Base-by-base conservation (phyloP, 2,888 invertebrate species). In the Dione juno region DNA sequence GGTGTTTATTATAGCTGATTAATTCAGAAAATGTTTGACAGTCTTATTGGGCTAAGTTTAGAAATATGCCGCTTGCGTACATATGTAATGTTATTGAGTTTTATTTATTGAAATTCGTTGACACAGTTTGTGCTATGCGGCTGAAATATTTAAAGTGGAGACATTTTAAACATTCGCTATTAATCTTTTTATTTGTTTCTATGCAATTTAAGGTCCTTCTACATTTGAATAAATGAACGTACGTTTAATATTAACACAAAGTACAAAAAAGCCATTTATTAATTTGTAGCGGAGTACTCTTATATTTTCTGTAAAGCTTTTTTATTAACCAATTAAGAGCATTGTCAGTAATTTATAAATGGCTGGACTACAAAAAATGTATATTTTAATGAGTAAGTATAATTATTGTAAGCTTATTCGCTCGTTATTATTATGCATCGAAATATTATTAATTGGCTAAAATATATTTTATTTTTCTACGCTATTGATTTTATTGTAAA, bases 341-440 rank as follows among this genome's bases (percentile, higher is more conserved):
- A 69, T 67, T 64, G 67, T 69, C 58, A 67, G 72, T 68, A 61
- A 73, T 67, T 73, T 66, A 73, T 76, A 72, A 73, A 76, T 73
- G 73, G 67, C 53, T 61, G 63, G 61, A 21, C 68, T 66, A 65
- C 54, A 64, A 71, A 72, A 75, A 74, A 75, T 72, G 67, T 61
- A 61, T 66, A 66, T 69, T 72, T 74, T 77, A 76, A 77, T 76
- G 76, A 76, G 76, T 16, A 14, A 19, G 1, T 76, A 70, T 76
- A 72, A 75, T 75, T 74, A 72, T 74, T 74, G 71, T 43, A 65
- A 40, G 68, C 53, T 68, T 71, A 71, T 75, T 67, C 66, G 53
- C 63, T 71, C 68, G 67, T 72, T 70, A 65, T 70, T 66, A 69
- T 63, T 54, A 16, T 16, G 16, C 10, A 53, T 68, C 35, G 63